Evolutionary conservation across 1,140 invertebrate species (phyloP).

Genomic region (Cheumatopsyche charites): DNA sequence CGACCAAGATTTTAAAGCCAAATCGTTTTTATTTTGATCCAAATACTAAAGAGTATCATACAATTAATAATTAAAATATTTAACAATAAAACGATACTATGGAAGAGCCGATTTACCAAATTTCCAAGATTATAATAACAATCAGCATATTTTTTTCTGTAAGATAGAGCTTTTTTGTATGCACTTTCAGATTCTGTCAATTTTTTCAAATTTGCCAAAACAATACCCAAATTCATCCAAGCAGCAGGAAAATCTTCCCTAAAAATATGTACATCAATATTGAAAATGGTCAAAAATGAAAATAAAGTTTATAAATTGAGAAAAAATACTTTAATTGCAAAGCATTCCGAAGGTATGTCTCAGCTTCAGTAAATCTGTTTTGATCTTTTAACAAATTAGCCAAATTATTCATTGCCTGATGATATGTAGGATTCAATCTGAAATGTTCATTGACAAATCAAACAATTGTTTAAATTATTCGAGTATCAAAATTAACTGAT

Average conservation of each 20-base stretch:
- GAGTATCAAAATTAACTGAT: background rate
- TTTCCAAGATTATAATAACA: conserved; percentile 95
- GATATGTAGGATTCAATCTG: conserved; percentile 83
- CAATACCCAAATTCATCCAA: conserved; percentile 98
- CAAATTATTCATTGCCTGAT: conserved; percentile 97
- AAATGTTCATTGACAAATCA: too few species aligned
- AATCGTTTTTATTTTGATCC: conserved; percentile 60
- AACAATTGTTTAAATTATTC: background rate
- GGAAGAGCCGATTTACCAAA: conserved; percentile 73
- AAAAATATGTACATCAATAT: conserved; percentile 45
- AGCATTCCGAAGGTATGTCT: conserved; percentile 76
- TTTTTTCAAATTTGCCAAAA: conserved; percentile 77
- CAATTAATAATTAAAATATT: conserved; percentile 20
- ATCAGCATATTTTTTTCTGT: conserved; percentile 85
- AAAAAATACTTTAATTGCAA: conserved; percentile 71
- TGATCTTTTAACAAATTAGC: conserved; percentile 89
- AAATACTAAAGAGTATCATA: conserved; percentile 59
- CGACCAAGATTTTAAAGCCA: conserved; percentile 75
- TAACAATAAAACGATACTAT: conserved; percentile 20
- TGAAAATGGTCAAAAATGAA: conserved; percentile 2
- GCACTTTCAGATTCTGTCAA: conserved; percentile 76
- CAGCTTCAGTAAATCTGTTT: conserved; percentile 74
- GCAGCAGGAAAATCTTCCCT: conserved; percentile 90
- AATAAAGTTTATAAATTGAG: background rate
- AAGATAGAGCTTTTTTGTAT: conserved; percentile 78